Evolutionary conservation across 2,888 invertebrate species (phyloP).

Genomic region (Drosophila kanekoi): DNA sequence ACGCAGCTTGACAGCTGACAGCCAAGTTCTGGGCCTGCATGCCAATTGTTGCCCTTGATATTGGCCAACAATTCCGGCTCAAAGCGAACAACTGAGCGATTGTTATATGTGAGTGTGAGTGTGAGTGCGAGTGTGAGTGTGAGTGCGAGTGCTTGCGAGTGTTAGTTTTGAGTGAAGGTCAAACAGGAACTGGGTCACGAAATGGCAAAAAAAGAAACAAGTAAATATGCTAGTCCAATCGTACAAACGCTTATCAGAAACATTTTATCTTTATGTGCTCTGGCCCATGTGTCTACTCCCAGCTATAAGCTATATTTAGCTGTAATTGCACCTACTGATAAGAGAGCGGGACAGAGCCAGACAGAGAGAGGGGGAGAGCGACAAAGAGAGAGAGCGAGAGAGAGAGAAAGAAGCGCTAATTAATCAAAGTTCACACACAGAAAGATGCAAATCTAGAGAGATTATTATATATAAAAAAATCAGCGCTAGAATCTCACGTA

Average conservation of each 20-base stretch:
- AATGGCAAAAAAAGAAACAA: neutral
- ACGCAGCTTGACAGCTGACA: neutral
- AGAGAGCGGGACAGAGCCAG: constrained; percentile 1
- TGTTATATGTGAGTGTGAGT: neutral
- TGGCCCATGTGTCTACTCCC: no score
- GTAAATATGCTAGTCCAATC: neutral
- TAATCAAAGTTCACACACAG: constrained; percentile 1
- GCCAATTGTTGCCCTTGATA: constrained; percentile 55
- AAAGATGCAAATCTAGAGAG: neutral
- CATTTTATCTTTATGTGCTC: constrained; percentile 17
- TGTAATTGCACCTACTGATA: constrained; percentile 20
- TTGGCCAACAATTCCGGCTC: constrained; percentile 57
- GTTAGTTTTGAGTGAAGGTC: constrained; percentile 28
- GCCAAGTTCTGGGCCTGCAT: constrained; percentile 29
- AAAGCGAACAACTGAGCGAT: constrained; percentile 14
- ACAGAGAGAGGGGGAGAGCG: no score
- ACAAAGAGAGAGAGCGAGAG: no score
- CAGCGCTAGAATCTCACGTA: neutral
- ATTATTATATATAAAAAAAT: neutral
- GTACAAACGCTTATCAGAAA: constrained; percentile 9
- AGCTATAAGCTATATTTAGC: neutral
- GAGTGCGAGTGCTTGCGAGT: neutral
- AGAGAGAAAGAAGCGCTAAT: neutral
- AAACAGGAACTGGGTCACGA: constrained; percentile 49
- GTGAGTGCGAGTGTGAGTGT: neutral